Base-by-base conservation (phyloP, 2,888 invertebrate genomes). In the Lithophane semibrunnea region DNA sequence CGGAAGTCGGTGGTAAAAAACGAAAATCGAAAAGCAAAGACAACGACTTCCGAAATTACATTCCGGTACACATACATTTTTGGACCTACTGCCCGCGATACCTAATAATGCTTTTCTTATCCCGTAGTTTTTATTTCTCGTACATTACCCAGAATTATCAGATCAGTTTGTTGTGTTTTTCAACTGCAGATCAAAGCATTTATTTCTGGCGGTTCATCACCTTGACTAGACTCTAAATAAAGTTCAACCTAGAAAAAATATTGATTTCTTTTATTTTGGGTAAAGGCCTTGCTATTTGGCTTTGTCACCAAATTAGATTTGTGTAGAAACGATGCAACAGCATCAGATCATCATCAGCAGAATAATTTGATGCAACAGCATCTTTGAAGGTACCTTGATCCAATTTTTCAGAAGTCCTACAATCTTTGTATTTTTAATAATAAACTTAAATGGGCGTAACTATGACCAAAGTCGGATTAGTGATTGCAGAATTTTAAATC, bases 171-270 rank as follows among this genome's bases (percentile, higher is more conserved):
- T 58, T 66, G 65, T 69, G 54, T 80, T 80, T 72, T 69, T 84
- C 47, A 77, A 78, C 37, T 24, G 18, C 13, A 72, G 74, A 75
- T 79, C 61, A 83, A 77, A 76, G 75, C 29, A 66, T 65, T 73
- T 63, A 79, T 84, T 84, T 80, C 56, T 80, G 21, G 68, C 52
- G 3, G n/a, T 67, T 37, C 37, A 37, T 37, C 37, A 70, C 67
- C 83, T 68, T 83, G 74, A 49, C 44, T 8, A 61, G 24, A 12
- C 47, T 29, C 29, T 29, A 8, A 24, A 64, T 73, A 58, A 52
- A 79, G 52, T 61, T 66, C 13, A 68, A 54, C 37, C 7, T 68
- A 64, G 54, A 61, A 49, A 73, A 79, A 56, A 10, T 18, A 72
- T 72, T n/a, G 18, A 58, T 68, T 49, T 13, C 16, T 44, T 67